A percentile compares a stretch with the other conserved stretches of the same genome.
phyloP scores from a whole-genome alignment of 1,140 invertebrate species.

The Drosophila rhopaloa region DNA sequence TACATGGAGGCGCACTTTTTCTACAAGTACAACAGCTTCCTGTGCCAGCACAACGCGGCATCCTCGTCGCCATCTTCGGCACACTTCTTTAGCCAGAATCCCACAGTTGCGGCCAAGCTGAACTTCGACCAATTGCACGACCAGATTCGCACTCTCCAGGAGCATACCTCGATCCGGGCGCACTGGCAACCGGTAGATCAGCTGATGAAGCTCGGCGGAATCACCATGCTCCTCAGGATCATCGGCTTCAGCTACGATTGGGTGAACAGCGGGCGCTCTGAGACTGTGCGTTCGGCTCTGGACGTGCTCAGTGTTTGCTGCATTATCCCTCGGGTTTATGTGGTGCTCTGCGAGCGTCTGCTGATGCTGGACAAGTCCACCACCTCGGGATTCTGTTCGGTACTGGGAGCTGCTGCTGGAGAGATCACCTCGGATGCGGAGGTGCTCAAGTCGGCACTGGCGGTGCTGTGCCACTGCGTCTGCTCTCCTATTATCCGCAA shows the following conservation, averaged over 20 bases:
- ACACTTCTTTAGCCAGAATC: conserved; percentile 63
- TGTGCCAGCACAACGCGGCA: conserved; percentile 85
- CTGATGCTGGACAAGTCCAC: conserved; percentile 89
- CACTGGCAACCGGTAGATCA: conserved; percentile 95
- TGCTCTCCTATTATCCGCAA: conserved; percentile 94
- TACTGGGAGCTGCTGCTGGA: conserved; percentile 93
- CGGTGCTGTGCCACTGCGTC: conserved; percentile 96
- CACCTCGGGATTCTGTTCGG: conserved; percentile 90
- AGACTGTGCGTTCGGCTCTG: conserved; percentile 94
- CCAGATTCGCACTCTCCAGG: conserved; percentile 92
- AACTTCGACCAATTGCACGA: conserved; percentile 92
- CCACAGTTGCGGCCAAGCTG: conserved; percentile 84
- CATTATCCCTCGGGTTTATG: conserved; percentile 94
- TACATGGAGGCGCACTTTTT: conserved; percentile 97
- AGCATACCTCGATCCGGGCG: conserved; percentile 90
- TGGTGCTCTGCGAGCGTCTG: conserved; percentile 91
- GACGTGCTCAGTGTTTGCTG: conserved; percentile 96
- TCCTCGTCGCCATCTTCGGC: conserved; percentile 39
- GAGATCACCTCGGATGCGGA: conserved; percentile 95
- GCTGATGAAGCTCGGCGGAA: conserved; percentile 92
- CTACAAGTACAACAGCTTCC: conserved; percentile 92
- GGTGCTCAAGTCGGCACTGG: conserved; percentile 95
- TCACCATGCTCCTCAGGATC: conserved; percentile 93
- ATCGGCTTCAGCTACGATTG: conserved; percentile 96
- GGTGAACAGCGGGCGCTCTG: conserved; percentile 93